Base-by-base conservation (phyloP, 2,888 invertebrate species). In the Drosophila pegasa region DNA sequence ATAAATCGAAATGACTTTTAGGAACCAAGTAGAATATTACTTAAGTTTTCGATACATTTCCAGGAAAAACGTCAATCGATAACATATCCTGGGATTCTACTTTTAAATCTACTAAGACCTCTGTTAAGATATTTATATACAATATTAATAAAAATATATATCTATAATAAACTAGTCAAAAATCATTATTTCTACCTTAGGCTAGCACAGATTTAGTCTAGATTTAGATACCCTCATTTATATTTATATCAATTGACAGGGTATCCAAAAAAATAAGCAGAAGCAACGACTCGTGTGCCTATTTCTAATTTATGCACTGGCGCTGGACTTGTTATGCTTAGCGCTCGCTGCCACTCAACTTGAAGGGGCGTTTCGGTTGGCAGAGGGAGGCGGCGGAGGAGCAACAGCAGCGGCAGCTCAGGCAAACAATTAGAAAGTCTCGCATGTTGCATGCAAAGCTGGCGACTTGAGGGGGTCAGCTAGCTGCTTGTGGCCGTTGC, bases 301-400 rank as follows among this genome's bases (percentile, higher is more conserved):
- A 83, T 83, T 83, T 83, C 69, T 88, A 88, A 85, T 85, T 85
- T 85, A 85, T 85, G 80, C 78, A 78, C 78, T 71, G 74, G 43
- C 71, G 68, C 80, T 80, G 88, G 76, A 80, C 87, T 87, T 83
- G 87, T 78, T 79, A 79, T 70, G 81, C 59, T 75, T 79, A 73
- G 75, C 60, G 58, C 54, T 60, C 59, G 52, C 62, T 57, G 79
- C 67, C 75, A 75, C 62, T 71, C 45, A 48, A 67, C 52, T 25
- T 54, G 40, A 55, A 45, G 51, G 27, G 40, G 37, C 31, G 27
- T 35, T 33, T 29, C 22, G 16, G 12, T 35, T 1, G 22, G 52
- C 33, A 35, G 2, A 18, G 14, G 0, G 54, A 20, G 20, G 18
- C 16, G 16, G 22, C 38, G 50, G 18, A 31, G 2, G 38, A 22